Conservation (phyloP, 30 jellyfish, hydroid and myxozoan species). For the Sanderia malayensis region DNA sequence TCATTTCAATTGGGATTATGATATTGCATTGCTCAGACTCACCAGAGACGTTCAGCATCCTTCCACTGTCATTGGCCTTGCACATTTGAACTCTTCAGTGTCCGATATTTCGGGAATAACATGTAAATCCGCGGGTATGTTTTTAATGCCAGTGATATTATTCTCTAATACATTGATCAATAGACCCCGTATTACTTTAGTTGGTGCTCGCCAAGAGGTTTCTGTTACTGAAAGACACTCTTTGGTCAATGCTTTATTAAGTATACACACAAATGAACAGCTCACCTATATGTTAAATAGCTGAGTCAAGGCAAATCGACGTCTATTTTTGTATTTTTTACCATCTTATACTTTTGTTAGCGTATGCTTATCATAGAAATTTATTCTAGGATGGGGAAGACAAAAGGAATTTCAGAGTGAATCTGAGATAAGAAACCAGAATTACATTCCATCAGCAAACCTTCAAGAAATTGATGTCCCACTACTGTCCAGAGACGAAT, state of each 20-base stretch:
- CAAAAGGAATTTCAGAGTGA: background rate
- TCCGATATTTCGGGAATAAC: background rate
- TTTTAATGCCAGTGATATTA: no score
- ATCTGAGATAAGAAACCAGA: background rate
- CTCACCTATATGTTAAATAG: no score
- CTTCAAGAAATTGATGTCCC: constrained; percentile 61
- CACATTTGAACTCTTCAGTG: background rate
- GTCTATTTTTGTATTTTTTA: no score
- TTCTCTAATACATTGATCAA: no score
- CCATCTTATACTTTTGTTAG: no score
- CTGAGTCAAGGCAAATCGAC: no score
- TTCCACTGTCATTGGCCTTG: constrained; percentile 3
- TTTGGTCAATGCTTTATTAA: no score
- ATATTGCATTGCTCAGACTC: constrained; percentile 35
- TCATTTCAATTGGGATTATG: constrained; percentile 49
- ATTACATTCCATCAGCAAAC: constrained; percentile 18
- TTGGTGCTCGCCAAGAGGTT: no score
- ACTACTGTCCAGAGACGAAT: constrained; percentile 15
- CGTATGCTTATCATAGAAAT: no score
- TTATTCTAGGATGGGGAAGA: constrained; percentile 51
- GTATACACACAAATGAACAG: no score
- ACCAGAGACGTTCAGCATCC: constrained; percentile 1
- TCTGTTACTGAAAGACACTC: no score
- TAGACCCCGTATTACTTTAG: no score
- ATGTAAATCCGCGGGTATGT: constrained; percentile 50